Evolutionary conservation across 2,888 invertebrate genomes (phyloP).

Genomic region (Tenthredo mesomela): DNA sequence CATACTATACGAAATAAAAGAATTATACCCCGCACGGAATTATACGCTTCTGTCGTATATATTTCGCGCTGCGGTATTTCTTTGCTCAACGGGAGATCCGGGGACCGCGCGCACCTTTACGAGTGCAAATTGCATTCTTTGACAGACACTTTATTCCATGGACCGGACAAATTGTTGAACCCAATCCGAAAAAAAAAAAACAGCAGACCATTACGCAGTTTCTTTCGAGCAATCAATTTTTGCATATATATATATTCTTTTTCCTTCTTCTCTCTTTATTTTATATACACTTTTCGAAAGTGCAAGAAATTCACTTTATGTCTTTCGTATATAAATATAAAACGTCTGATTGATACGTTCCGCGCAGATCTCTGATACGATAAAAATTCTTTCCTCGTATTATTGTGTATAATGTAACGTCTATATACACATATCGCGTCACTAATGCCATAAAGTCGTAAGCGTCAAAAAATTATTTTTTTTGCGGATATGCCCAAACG

Average conservation of each 20-base stretch:
- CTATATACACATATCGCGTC: too few species aligned
- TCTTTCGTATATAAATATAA: background rate
- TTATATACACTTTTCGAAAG: background rate
- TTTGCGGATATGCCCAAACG: too few species aligned
- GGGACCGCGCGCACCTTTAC: conserved; percentile 50
- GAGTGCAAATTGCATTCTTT: conserved; percentile 51
- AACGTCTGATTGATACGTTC: background rate
- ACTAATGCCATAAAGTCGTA: too few species aligned
- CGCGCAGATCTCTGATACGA: too few species aligned
- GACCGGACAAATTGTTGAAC: conserved; percentile 46
- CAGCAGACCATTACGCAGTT: conserved; percentile 12
- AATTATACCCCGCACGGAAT: conserved; percentile 34
- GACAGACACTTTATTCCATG: conserved; percentile 48
- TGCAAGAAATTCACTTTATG: background rate
- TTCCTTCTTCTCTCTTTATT: background rate
- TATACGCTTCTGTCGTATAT: conserved; percentile 51
- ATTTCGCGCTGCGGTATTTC: conserved; percentile 47
- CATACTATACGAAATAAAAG: conserved; percentile 39
- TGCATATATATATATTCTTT: background rate
- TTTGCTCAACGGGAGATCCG: conserved; percentile 43
- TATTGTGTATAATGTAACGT: too few species aligned
- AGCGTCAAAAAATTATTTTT: too few species aligned
- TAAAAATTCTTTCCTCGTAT: too few species aligned
- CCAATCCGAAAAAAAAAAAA: conserved; percentile 32
- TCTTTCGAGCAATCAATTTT: conserved; percentile 23